Evolutionary conservation across 1,140 invertebrate genomes (phyloP).

Genomic region (Leptinotarsa undecemlineata): DNA sequence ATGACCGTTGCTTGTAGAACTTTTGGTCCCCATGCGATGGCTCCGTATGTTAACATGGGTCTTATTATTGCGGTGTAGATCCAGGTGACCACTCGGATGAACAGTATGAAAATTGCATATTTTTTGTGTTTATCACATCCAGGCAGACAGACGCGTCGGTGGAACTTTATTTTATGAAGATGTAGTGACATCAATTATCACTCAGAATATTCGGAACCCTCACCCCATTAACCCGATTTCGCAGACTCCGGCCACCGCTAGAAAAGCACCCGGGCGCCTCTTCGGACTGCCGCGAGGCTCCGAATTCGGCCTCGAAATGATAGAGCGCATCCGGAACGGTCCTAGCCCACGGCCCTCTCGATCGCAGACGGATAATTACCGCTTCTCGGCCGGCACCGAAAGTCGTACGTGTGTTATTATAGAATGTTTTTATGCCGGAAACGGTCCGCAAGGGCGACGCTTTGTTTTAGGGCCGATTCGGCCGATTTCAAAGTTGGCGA

Average conservation of each 20-base stretch:
- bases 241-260: slow-evolving; percentile 18
- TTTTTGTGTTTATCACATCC: too few relatives aligned
- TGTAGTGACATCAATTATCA: too few relatives aligned
- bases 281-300: slow-evolving; percentile 19
- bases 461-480: slow-evolving; percentile 36
- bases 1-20: too few relatives aligned
- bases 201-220: background rate
- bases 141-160: too few relatives aligned
- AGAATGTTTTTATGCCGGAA: slow-evolving; percentile 50
- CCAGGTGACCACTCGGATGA: too few relatives aligned
- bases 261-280: slow-evolving; percentile 27
- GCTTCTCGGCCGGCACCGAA: slow-evolving; percentile 40
- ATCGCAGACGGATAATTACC: slow-evolving; percentile 50
- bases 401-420: slow-evolving; percentile 46
- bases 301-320: slow-evolving; percentile 42
- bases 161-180: too few relatives aligned
- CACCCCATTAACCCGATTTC: slow-evolving; percentile 6
- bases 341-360: slow-evolving; percentile 38
- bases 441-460: slow-evolving; percentile 28
- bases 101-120: too few relatives aligned
- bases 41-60: too few relatives aligned
- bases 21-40: too few relatives aligned
- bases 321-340: slow-evolving; percentile 39
- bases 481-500: background rate
- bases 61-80: too few relatives aligned